Evolutionary conservation across 2,888 invertebrate species (phyloP).

Genomic region (Calephelis perditalis): DNA sequence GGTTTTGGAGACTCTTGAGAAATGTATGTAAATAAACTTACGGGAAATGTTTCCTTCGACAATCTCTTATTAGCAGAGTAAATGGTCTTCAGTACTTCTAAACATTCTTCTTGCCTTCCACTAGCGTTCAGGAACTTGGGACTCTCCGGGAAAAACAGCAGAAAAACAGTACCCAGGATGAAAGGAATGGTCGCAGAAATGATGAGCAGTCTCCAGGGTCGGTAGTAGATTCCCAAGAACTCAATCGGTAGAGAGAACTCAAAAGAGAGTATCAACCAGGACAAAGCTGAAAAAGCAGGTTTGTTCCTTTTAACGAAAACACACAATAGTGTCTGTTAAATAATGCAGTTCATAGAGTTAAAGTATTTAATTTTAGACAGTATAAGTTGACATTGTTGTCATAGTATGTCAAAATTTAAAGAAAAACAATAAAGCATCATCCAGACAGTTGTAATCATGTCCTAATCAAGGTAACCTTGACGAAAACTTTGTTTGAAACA

Average conservation of each 20-base stretch:
- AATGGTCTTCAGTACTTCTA: constrained; percentile 64
- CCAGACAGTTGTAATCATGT: too few species aligned
- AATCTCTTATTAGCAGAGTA: constrained; percentile 50
- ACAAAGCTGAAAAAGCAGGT: constrained; percentile 66
- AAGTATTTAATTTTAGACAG: too few species aligned
- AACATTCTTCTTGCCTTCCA: constrained; percentile 77
- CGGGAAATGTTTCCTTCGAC: constrained; percentile 50
- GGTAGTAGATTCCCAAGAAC: constrained; percentile 74
- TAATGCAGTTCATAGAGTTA: too few species aligned
- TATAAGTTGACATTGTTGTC: too few species aligned
- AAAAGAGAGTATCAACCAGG: constrained; percentile 83
- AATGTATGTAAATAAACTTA: constrained; percentile 32
- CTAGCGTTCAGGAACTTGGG: constrained; percentile 85
- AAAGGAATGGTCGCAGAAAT: constrained; percentile 82
- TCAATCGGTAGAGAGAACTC: constrained; percentile 62
- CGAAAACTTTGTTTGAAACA: too few species aligned
- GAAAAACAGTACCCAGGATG: constrained; percentile 76
- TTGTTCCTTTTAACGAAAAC: too few species aligned
- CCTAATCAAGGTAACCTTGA: too few species aligned
- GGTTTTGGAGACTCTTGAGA: too few species aligned
- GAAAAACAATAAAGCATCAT: too few species aligned
- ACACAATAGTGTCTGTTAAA: too few species aligned
- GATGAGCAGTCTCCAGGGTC: constrained; percentile 87
- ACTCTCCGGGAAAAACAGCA: constrained; percentile 84
- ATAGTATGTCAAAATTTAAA: too few species aligned